Conservation (phyloP, 2,797 vertebrate genomes). For the Scarus forsteni region DNA sequence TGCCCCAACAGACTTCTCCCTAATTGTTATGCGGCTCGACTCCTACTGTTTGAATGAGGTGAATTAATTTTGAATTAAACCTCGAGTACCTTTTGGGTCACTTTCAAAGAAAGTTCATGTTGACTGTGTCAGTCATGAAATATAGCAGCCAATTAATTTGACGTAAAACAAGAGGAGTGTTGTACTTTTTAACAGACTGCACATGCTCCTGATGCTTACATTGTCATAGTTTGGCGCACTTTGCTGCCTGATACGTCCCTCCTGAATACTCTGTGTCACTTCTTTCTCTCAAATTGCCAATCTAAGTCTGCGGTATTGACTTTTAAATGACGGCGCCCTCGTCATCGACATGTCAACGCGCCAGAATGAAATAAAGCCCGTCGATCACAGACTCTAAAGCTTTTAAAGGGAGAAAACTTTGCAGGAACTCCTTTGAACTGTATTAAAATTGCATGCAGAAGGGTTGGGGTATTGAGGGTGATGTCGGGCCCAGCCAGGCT, state of each 20-base stretch:
- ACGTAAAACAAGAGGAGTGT: constrained; percentile 6
- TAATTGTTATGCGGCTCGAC: constrained; percentile 38
- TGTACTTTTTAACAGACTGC: neutral
- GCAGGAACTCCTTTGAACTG: constrained; percentile 48
- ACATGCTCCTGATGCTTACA: neutral
- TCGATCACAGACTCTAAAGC: constrained; percentile 41
- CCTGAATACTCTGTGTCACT: constrained; percentile 45
- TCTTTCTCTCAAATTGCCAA: constrained; percentile 54
- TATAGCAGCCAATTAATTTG: constrained; percentile 42
- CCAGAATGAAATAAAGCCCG: constrained; percentile 34
- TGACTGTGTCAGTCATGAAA: constrained; percentile 44
- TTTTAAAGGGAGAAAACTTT: constrained; percentile 40
- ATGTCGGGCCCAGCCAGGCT: constrained; percentile 12
- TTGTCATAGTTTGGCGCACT: constrained; percentile 37
- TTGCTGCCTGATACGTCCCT: constrained; percentile 24
- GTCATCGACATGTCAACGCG: constrained; percentile 49
- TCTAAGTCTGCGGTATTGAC: constrained; percentile 60
- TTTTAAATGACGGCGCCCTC: constrained; percentile 53
- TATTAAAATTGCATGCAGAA: constrained; percentile 45
- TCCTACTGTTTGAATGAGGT: constrained; percentile 7
- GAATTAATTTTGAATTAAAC: constrained; percentile 41
- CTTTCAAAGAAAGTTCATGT: constrained; percentile 31
- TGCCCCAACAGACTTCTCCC: constrained; percentile 14
- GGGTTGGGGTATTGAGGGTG: neutral
- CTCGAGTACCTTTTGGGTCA: constrained; percentile 20